Conservation (phyloP, 2,113 vertebrate genomes). For the Podilymbus podiceps region DNA sequence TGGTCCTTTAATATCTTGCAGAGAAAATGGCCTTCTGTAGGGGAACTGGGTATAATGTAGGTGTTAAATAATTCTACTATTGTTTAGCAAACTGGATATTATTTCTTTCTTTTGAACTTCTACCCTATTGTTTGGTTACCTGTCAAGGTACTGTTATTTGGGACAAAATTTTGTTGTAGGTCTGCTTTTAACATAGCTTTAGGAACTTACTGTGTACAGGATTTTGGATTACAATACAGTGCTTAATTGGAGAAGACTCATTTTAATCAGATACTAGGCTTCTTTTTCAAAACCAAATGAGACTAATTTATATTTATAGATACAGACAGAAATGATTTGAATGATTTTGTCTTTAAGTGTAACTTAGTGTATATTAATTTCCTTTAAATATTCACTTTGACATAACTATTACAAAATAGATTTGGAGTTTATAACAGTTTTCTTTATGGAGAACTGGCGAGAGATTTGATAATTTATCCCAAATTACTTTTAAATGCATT, state of each 20-base stretch:
- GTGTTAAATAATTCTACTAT: not conserved
- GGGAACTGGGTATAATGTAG: not conserved
- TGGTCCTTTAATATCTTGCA: not conserved
- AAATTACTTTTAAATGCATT: not conserved
- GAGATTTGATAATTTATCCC: not conserved
- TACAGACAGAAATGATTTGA: not conserved
- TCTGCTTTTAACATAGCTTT: not conserved
- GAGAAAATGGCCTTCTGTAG: not conserved
- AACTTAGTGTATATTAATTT: not conserved
- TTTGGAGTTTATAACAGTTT: not conserved
- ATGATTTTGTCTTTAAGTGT: conserved; percentile 1
- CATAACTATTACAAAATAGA: not conserved
- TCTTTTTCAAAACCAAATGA: not conserved
- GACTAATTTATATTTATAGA: not conserved
- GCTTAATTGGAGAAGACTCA: not conserved
- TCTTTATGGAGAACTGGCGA: not conserved
- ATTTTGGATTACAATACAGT: not conserved
- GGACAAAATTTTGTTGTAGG: not conserved
- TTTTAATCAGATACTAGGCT: not conserved
- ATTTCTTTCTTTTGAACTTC: not conserved
- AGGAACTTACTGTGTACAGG: not conserved
- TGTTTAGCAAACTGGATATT: not conserved
- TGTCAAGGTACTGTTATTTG: not conserved
- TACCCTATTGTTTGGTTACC: not conserved
- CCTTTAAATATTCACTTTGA: not conserved